phyloP scores from a whole-genome alignment of 2,113 vertebrate species.

The Hydrochoerus hydrochaeris region DNA sequence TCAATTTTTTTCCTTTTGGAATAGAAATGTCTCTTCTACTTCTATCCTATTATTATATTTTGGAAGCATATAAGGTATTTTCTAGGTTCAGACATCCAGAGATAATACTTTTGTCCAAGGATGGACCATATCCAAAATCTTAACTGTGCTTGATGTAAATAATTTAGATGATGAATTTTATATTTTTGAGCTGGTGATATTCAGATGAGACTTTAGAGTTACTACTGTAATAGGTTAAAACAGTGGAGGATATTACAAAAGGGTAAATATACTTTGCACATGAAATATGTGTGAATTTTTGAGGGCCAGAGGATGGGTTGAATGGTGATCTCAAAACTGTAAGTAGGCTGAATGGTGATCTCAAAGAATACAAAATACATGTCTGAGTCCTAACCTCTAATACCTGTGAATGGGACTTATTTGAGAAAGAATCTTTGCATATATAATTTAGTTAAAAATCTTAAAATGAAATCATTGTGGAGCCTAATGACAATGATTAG shows the following conservation, averaged over 20 bases:
- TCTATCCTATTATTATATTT: background rate
- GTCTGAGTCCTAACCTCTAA: background rate
- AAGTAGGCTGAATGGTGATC: background rate
- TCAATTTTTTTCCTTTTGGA: background rate
- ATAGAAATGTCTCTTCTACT: background rate
- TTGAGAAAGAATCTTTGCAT: background rate
- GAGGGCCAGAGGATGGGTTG: background rate
- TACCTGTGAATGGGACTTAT: background rate
- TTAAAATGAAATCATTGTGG: constrained; percentile 26
- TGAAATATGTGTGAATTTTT: background rate
- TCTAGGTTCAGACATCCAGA: background rate
- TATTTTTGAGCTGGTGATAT: background rate
- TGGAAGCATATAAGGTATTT: constrained; percentile 23
- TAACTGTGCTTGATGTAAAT: background rate
- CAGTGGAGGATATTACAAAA: background rate
- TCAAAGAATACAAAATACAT: background rate
- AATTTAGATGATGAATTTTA: background rate
- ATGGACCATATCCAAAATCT: background rate
- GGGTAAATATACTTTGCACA: background rate
- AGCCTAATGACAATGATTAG: background rate
- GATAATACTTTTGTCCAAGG: background rate
- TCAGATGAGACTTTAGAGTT: background rate
- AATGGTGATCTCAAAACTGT: background rate
- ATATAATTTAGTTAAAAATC: constrained; percentile 21
- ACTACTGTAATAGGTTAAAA: background rate